phyloP scores from a whole-genome alignment of 2,797 vertebrate species.

The Sarcophilus harrisii region DNA sequence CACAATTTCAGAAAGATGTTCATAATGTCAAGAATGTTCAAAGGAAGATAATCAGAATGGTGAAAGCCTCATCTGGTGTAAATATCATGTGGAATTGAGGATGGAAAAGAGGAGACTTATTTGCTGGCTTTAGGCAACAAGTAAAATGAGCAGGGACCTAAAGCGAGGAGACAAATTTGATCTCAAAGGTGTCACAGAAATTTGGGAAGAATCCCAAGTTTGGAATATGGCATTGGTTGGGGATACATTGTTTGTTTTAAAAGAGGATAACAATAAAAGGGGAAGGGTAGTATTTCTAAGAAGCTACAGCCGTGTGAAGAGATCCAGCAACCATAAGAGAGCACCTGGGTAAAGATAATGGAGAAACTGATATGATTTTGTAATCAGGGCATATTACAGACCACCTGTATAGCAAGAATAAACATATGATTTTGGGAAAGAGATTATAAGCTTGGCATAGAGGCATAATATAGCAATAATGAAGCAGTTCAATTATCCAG shows the following conservation, averaged over 20 bases:
- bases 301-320: neutral
- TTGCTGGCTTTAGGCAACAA: neutral
- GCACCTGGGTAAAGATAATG: neutral
- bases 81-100: neutral
- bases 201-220: neutral
- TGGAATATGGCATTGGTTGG: neutral
- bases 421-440: neutral
- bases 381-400: neutral
- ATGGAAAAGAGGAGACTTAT: neutral
- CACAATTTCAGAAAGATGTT: neutral
- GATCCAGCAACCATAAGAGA: neutral
- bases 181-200: neutral
- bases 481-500: neutral
- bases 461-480: neutral
- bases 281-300: neutral
- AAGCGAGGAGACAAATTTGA: neutral
- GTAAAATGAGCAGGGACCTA: neutral
- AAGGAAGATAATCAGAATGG: neutral
- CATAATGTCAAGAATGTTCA: neutral
- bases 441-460: neutral
- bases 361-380: neutral
- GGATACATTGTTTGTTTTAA: neutral
- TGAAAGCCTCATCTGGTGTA: neutral
- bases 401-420: neutral
- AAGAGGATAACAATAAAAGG: neutral